Percentiles rank a stretch among this genome's conserved stretches.
phyloP scores from a whole-genome alignment of 2,797 vertebrate species.

The Geotrypetes seraphini region DNA sequence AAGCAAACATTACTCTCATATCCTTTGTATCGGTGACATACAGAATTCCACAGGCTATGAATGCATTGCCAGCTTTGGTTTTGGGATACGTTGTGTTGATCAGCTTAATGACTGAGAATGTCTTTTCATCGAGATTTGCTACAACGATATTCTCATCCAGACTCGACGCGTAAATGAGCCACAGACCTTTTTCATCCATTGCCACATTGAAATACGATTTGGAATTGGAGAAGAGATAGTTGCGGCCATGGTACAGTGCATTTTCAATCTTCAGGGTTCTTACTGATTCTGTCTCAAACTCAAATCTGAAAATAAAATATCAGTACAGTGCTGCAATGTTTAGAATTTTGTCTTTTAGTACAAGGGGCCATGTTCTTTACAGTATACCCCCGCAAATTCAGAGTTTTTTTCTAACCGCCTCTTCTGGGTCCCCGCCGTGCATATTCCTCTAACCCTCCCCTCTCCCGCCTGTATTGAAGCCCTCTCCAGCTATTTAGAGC shows the following conservation, averaged over 20 bases:
- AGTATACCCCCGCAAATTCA: no score
- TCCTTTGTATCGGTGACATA: constrained; percentile 89
- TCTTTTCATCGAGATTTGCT: constrained; percentile 72
- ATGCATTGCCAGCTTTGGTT: constrained; percentile 84
- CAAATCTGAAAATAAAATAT: constrained; percentile 67
- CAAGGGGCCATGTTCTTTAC: no score
- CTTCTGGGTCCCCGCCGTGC: no score
- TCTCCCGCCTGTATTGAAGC: no score
- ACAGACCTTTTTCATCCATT: constrained; percentile 81
- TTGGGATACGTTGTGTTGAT: constrained; percentile 86
- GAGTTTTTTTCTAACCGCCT: no score
- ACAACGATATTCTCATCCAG: constrained; percentile 73
- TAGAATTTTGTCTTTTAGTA: no score
- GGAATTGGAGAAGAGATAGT: constrained; percentile 84
- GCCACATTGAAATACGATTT: constrained; percentile 93
- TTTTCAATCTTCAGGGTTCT: constrained; percentile 61
- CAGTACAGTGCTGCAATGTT: no score
- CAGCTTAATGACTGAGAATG: constrained; percentile 59
- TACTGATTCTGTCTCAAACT: constrained; percentile 56
- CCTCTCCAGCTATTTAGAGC: no score
- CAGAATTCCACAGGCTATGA: constrained; percentile 77
- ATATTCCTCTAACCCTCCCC: no score
- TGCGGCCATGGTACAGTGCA: constrained; percentile 70
- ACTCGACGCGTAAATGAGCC: constrained; percentile 86
- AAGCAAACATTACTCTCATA: constrained; percentile 72